Evolutionary conservation across 2,797 vertebrate species (phyloP).

Genomic region (Eleutherodactylus coqui): DNA sequence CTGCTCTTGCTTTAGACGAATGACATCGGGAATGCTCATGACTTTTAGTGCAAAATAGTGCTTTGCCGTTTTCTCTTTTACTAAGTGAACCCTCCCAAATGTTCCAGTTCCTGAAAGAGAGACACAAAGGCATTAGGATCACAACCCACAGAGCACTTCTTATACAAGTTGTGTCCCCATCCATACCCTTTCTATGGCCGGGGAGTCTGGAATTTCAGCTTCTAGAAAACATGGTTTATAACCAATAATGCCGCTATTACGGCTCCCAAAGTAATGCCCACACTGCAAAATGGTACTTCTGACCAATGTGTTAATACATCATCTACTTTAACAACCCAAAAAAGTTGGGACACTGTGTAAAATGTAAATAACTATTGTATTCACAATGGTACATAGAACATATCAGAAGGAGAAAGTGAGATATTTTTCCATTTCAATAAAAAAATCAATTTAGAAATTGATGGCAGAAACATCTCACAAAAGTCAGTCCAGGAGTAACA

Average conservation of each 20-base stretch:
- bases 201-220: not conserved
- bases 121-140: not conserved
- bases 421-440: too few species aligned
- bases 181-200: too few species aligned
- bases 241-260: not conserved
- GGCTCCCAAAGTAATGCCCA: not conserved
- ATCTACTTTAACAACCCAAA: too few species aligned
- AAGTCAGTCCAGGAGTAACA: too few species aligned
- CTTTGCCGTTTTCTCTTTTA: constrained; percentile 82
- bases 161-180: too few species aligned
- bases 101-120: constrained; percentile 87
- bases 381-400: too few species aligned
- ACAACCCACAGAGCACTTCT: not conserved
- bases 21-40: constrained; percentile 94
- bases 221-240: not conserved
- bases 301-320: not conserved
- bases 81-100: constrained; percentile 92
- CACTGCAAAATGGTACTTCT: not conserved
- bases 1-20: constrained; percentile 93
- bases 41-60: constrained; percentile 89
- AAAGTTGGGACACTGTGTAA: too few species aligned
- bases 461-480: too few species aligned
- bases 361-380: too few species aligned
- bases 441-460: too few species aligned
- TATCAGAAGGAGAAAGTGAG: too few species aligned